A percentile compares a stretch with the other conserved stretches of the same genome.
These are phyloP conservation scores for Platyscapa corneri DNA, from an alignment of 1,140 invertebrate genomes.

Conservation along the genomic window DNA sequence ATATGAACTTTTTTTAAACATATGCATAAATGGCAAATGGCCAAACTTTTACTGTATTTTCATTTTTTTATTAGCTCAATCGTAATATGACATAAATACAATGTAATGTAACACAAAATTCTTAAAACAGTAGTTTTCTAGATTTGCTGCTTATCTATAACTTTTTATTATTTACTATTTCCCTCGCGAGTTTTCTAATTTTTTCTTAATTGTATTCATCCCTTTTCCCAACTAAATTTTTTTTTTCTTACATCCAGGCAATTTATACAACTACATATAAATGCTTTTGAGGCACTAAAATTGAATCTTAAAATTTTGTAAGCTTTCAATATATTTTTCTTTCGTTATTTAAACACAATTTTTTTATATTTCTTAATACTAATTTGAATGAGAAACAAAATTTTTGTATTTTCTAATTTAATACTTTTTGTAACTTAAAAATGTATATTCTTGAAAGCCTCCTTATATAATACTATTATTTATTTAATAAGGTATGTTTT, in stretches of 20 bases:
- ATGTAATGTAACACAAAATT: conserved; percentile 29
- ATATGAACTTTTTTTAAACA: not conserved
- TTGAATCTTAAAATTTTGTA: conserved; percentile 28
- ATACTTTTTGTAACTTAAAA: conserved; percentile 32
- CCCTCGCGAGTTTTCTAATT: not conserved
- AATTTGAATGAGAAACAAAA: conserved; percentile 32
- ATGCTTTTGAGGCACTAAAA: conserved; percentile 49
- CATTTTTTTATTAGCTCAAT: not conserved
- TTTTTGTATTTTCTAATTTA: not conserved
- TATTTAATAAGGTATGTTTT: conserved; percentile 10
- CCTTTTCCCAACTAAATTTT: no score
- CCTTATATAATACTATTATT: not conserved
- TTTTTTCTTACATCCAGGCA: not conserved
- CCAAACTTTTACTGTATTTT: conserved; percentile 1
- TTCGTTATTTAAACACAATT: conserved; percentile 2
- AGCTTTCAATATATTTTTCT: not conserved
- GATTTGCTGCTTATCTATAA: not conserved
- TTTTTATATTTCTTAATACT: not conserved
- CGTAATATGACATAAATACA: conserved; percentile 14
- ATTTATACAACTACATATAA: conserved; percentile 28
- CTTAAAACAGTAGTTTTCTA: conserved; percentile 42
- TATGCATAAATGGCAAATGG: not conserved
- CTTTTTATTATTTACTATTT: not conserved
- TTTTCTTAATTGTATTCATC: not conserved
- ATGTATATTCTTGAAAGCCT: not conserved